Evolutionary conservation across 1,140 invertebrate genomes (phyloP), one percentile per base, ranked within the genome.

Genomic region (Tetragonula clypearis): DNA sequence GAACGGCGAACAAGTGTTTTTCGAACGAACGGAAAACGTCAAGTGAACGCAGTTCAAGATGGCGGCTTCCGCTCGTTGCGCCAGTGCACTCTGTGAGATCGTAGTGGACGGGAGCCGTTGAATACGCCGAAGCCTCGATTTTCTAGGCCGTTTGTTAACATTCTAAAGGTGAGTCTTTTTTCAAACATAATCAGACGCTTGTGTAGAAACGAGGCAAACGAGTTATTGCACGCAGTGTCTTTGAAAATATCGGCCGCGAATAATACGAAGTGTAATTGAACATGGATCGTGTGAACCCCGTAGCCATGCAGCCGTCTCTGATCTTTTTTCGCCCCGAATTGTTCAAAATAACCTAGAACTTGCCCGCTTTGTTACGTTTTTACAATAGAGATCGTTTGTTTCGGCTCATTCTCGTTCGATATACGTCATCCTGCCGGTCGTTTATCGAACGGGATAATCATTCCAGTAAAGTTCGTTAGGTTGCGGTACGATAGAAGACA

Each of bases 51-150:
- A 75, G 65, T 84, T 72, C 85, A 86, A 93, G 75, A 94, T 94
- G 94, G 94, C 92, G 89, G 92, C 85, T 93, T 94, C 94, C 94
- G 93, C 86, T 91, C 86, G 92, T 93, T 90, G 90, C 92, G 92
- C 89, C 92, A 94, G 93, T 93, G 94, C 93, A 94, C 92, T 94
- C 92, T 92, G 93, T 93, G 92, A 94, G 91, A 93, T 92, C 93
- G 91, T 94, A 94, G 93, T 93, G 92, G 90, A 94, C 94, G 92
- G 93, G 90, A 94, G 91, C 91, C 86, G 91, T 94, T 93, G 93
- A 94, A 93, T 93, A 93, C 91, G 88, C 91, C 90, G 91, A 94
- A 94, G 92, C 93, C 93, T 92, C 91, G 90, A 93, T 92, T 94
- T 94, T 92, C 91, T 90, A 93, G 93, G 92, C 93, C 92, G 91